These are phyloP conservation scores for Antheraea mylitta DNA, from an alignment of 1,140 invertebrate genomes.

Conservation along the genomic window DNA sequence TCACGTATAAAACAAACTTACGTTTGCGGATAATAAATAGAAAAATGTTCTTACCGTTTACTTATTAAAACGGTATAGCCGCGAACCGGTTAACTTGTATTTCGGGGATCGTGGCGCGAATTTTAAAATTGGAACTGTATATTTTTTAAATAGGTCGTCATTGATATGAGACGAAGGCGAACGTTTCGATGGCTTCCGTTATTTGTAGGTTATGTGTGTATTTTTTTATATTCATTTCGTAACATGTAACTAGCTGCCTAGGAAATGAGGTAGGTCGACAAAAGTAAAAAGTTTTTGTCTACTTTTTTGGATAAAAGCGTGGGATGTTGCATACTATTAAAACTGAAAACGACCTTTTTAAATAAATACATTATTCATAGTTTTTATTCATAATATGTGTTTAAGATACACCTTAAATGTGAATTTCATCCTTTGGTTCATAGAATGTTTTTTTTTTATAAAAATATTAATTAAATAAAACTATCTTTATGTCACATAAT, in stretches of 20 bases:
- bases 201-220: slow-evolving; percentile 13
- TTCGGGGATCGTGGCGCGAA: slow-evolving; percentile 46
- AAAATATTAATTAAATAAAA: no score
- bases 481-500: no score
- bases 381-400: not conserved
- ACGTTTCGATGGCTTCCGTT: slow-evolving; percentile 8
- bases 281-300: not conserved
- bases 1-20: slow-evolving; percentile 23
- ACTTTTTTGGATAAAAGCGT: not conserved
- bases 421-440: no score
- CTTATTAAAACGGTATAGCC: not conserved
- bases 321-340: not conserved
- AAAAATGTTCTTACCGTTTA: not conserved
- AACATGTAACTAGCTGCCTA: not conserved
- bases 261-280: slow-evolving; percentile 1
- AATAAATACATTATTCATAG: not conserved
- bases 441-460: no score
- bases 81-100: slow-evolving; percentile 20
- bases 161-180: slow-evolving; percentile 37
- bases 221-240: slow-evolving; percentile 10
- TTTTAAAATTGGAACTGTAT: slow-evolving; percentile 60
- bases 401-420: no score
- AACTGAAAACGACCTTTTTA: not conserved
- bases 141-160: slow-evolving; percentile 52
- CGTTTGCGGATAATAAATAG: not conserved